Conservation (phyloP, 2,113 vertebrate species). For the Pelobates fuscus region DNA sequence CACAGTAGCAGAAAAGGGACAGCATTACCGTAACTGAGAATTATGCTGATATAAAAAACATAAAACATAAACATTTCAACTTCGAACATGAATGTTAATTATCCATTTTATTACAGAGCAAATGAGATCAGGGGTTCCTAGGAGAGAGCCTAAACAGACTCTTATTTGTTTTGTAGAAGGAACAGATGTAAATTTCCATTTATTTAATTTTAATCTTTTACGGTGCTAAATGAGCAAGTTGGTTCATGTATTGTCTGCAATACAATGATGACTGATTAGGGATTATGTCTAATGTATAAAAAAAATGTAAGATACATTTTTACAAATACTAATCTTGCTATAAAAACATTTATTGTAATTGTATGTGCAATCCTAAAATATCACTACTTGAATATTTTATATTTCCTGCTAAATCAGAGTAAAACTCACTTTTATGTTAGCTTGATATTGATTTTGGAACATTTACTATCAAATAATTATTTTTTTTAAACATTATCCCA, state of each 20-base stretch:
- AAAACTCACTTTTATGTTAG: background rate
- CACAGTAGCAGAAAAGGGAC: background rate
- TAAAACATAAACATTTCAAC: background rate
- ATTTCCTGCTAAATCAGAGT: background rate
- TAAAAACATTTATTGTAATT: background rate
- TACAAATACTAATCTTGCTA: background rate
- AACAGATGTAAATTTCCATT: conserved; percentile 45
- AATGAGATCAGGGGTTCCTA: conserved; percentile 18
- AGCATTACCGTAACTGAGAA: background rate
- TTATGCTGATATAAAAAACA: background rate
- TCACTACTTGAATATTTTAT: background rate
- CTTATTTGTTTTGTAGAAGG: conserved; percentile 30
- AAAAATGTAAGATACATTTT: conserved; percentile 18
- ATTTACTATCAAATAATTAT: conserved; percentile 9
- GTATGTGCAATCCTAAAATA: no score
- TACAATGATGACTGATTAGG: conserved; percentile 29
- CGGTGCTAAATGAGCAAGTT: conserved; percentile 4
- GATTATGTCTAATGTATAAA: conserved; percentile 7
- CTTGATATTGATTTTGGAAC: background rate
- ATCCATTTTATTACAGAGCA: conserved; percentile 19
- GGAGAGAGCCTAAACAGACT: conserved; percentile 10
- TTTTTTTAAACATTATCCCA: conserved; percentile 27
- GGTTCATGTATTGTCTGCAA: background rate
- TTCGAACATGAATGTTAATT: conserved; percentile 6
- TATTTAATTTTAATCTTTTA: conserved; percentile 37